Conservation (phyloP, 2,113 vertebrate species). For the Pachyramphus minor region DNA sequence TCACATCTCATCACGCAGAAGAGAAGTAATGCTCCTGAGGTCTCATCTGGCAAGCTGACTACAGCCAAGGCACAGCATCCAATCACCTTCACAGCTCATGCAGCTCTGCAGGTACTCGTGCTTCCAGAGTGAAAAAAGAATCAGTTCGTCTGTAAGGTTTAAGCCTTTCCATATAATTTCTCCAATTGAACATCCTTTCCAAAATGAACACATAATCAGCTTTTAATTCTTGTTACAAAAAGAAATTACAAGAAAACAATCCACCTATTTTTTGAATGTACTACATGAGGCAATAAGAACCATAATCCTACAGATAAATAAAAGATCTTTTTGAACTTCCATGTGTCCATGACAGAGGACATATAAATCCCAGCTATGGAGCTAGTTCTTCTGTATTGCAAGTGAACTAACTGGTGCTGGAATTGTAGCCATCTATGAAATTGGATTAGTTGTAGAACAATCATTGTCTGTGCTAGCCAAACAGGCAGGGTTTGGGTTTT, state of each 20-base stretch:
- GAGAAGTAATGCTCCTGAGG: background rate
- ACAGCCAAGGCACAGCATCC: background rate
- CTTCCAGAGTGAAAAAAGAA: background rate
- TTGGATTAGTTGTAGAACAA: background rate
- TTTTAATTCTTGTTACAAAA: background rate
- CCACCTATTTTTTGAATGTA: background rate
- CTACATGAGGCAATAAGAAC: background rate
- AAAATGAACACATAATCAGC: background rate
- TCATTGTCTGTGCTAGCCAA: background rate
- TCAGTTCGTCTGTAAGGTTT: background rate
- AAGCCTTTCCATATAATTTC: background rate
- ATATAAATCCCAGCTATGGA: background rate
- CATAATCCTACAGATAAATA: background rate
- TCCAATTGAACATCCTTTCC: background rate
- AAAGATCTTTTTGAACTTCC: background rate
- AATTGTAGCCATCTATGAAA: background rate
- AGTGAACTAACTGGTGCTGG: background rate
- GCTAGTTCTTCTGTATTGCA: background rate
- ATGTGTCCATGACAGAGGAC: background rate
- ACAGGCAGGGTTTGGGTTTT: background rate
- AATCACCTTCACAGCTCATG: background rate
- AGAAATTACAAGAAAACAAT: background rate
- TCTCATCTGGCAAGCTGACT: background rate
- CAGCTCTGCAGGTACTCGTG: background rate
- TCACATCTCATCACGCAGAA: background rate